Evolutionary conservation across 2,113 vertebrate species (phyloP).

Genomic region (Nansenia antarctica): DNA sequence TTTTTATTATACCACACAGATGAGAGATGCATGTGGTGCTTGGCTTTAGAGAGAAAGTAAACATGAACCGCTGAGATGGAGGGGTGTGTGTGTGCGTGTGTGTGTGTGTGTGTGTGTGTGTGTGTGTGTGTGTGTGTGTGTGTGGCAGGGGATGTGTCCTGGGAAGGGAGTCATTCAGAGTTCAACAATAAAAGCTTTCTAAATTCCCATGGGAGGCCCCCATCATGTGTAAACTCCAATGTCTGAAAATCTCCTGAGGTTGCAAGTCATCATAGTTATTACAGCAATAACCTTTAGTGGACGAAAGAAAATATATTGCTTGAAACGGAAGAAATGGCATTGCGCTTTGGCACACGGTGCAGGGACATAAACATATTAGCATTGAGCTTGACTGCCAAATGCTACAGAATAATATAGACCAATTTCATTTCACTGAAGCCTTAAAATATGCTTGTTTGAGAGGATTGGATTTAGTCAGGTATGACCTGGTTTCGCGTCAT

Average conservation of each 20-base stretch:
- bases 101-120: too few species aligned
- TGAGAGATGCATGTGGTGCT: too few species aligned
- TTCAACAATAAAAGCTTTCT: background rate
- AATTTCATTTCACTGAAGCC: slow-evolving; percentile 40
- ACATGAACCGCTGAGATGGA: background rate
- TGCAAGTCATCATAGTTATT: too few species aligned
- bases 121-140: background rate
- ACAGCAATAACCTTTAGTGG: too few species aligned
- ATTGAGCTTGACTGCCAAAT: background rate
- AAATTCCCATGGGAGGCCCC: too few species aligned
- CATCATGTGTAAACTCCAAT: too few species aligned
- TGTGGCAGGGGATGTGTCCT: background rate
- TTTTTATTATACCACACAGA: too few species aligned
- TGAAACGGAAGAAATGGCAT: too few species aligned
- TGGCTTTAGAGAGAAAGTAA: too few species aligned
- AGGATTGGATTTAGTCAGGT: slow-evolving; percentile 51
- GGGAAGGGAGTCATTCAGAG: background rate
- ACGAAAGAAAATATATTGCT: too few species aligned
- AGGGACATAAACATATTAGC: background rate
- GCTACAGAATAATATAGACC: slow-evolving; percentile 17
- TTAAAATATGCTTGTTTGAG: slow-evolving; percentile 26
- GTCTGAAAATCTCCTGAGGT: too few species aligned
- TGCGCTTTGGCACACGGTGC: too few species aligned
- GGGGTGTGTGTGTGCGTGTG: background rate
- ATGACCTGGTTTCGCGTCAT: slow-evolving; percentile 64